Evolutionary conservation across 1,140 invertebrate species (phyloP).

Genomic region (Scaptomyza pallida): DNA sequence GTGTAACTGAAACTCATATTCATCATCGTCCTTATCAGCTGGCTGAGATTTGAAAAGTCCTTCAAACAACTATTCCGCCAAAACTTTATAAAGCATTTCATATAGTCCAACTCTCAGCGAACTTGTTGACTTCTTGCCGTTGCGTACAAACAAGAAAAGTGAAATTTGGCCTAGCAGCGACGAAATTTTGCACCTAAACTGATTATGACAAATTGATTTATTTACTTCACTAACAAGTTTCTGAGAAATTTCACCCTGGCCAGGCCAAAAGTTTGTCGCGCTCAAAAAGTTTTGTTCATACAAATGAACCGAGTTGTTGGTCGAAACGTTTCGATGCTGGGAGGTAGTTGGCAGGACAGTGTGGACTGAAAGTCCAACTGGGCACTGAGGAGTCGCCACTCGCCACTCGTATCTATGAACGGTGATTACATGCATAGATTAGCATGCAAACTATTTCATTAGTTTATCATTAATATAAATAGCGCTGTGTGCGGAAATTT

Average conservation of each 20-base stretch:
- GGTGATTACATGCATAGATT: conserved; percentile 58
- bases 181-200: conserved; percentile 80
- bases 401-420: conserved; percentile 20
- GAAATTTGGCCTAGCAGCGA: conserved; percentile 75
- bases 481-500: conserved; percentile 59
- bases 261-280: conserved; percentile 67
- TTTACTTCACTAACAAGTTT: conserved; percentile 84
- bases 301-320: conserved; percentile 60
- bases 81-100: conserved; percentile 15
- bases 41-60: not conserved
- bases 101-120: conserved; percentile 9
- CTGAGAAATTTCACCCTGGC: conserved; percentile 65
- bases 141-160: conserved; percentile 48
- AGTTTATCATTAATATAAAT: conserved; percentile 74
- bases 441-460: conserved; percentile 72
- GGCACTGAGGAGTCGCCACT: not conserved
- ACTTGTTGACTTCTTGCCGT: conserved; percentile 3
- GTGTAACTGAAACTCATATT: no score
- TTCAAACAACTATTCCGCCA: not conserved
- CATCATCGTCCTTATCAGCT: not conserved
- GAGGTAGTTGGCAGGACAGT: not conserved
- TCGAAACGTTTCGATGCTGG: not conserved
- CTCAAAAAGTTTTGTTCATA: conserved; percentile 67
- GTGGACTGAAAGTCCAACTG: not conserved
- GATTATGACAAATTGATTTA: conserved; percentile 84